Evolutionary conservation across 2,888 invertebrate species (phyloP).

Genomic region (Melanophora roralis): DNA sequence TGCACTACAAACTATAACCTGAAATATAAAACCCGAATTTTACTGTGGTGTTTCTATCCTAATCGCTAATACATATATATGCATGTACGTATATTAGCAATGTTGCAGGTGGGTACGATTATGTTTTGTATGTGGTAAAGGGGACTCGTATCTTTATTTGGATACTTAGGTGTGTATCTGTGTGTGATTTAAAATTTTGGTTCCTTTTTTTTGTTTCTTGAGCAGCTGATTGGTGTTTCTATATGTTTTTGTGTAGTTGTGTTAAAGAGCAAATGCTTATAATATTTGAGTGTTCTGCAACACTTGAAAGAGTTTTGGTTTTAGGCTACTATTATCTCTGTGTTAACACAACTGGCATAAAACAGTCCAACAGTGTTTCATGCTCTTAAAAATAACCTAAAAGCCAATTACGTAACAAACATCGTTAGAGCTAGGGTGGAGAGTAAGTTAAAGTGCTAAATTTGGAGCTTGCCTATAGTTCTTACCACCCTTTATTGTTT

Average conservation of each 20-base stretch:
- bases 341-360: not conserved
- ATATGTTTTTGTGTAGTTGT: not conserved
- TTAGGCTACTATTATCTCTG: slow-evolving; percentile 13
- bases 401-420: too few relatives aligned
- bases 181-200: not conserved
- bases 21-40: slow-evolving; percentile 51
- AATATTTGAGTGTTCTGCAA: slow-evolving; percentile 18
- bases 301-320: slow-evolving; percentile 10
- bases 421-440: not conserved
- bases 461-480: too few relatives aligned
- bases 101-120: not conserved
- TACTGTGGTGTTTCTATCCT: slow-evolving; percentile 44
- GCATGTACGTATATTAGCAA: not conserved
- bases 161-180: not conserved
- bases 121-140: not conserved
- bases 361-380: slow-evolving; percentile 15
- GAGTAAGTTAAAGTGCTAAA: too few relatives aligned
- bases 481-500: too few relatives aligned
- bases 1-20: slow-evolving; percentile 57
- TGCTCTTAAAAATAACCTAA: slow-evolving; percentile 23
- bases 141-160: not conserved
- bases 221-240: not conserved
- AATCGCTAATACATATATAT: not conserved
- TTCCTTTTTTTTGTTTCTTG: slow-evolving; percentile 8
- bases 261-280: slow-evolving; percentile 19